Evolutionary conservation across 2,888 invertebrate species (phyloP).

Genomic region (Netelia fuscicornis): DNA sequence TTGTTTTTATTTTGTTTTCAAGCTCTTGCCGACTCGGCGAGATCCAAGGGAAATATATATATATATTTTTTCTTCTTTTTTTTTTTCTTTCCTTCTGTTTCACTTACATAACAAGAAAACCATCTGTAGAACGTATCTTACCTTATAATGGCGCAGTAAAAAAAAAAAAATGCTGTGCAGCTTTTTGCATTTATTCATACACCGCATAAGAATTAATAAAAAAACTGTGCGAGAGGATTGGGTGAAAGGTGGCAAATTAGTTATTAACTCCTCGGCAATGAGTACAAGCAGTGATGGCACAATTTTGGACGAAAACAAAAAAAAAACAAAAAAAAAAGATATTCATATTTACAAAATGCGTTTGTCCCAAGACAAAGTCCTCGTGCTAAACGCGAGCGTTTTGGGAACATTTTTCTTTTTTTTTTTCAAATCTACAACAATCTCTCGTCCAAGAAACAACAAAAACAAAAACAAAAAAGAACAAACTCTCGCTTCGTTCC

Average conservation of each 20-base stretch:
- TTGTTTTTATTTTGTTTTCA: background rate
- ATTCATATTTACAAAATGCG: background rate
- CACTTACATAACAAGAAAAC: too few relatives aligned
- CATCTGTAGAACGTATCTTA: too few relatives aligned
- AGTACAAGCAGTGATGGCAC: slow-evolving; percentile 58
- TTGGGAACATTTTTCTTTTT: background rate
- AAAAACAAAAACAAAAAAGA: too few relatives aligned
- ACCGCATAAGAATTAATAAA: slow-evolving; percentile 73
- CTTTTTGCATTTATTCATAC: slow-evolving; percentile 79
- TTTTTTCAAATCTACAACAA: too few relatives aligned
- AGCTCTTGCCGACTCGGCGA: too few relatives aligned
- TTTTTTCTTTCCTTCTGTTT: too few relatives aligned
- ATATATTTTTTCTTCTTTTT: too few relatives aligned
- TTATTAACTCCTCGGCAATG: slow-evolving; percentile 57
- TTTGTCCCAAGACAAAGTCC: slow-evolving; percentile 13
- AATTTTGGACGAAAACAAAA: slow-evolving; percentile 17
- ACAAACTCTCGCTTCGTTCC: slow-evolving; percentile 1
- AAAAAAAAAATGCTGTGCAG: slow-evolving; percentile 75
- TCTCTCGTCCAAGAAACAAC: too few relatives aligned
- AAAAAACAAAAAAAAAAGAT: slow-evolving; percentile 39
- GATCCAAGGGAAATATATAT: too few relatives aligned
- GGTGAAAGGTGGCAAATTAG: slow-evolving; percentile 71
- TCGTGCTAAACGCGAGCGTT: slow-evolving; percentile 8
- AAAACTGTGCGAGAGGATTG: slow-evolving; percentile 71
- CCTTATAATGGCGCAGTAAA: slow-evolving; percentile 68